Base-by-base conservation (phyloP, 2,113 vertebrate species). In the Siniperca knerii region DNA sequence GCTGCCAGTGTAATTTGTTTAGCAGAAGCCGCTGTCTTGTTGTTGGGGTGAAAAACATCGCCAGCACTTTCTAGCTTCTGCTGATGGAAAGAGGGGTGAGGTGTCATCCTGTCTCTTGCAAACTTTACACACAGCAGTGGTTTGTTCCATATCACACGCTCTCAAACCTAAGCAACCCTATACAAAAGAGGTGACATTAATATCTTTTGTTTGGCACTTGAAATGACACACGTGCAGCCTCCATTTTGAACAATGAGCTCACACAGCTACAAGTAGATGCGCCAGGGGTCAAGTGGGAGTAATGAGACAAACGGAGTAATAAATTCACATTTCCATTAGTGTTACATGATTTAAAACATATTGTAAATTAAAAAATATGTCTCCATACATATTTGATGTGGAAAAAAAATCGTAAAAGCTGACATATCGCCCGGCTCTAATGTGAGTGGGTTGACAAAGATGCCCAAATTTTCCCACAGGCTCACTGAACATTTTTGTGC, bases 1-100 rank as follows among this genome's bases (percentile, higher is more conserved):
- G 76, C 90, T 91, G 87, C 75, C 77, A 2, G 73, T 44, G 55
- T 71, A 55, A 81, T 85, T 85, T 93, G 88, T 90, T 92, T 73
- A 83, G 68, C 57, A 72, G 50, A 50, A 62, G 67, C 74, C 60
- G 5, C 35, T 6, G 57, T 66, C 75, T 75, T 42, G 61, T 83
- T 81, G 85, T 73, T 60, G 42, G 64, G 79, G 40, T 79, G 64
- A 75, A 83, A 85, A 78, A 89, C 71, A 57, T 60, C 44, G 52
- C 73, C 62, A 35, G 81, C 52, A 79, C 64, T 75, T 87, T 90
- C 79, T 70, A 46, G 70, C 71, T 77, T 67, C 29, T 60, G 52
- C 35, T 79, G 50, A 85, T 78, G 81, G 84, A 75, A 8, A 75
- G 46, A 77, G 70, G 65, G 64, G 48, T 77, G 78, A 69, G 42